phyloP scores from a whole-genome alignment of 1,140 invertebrate genomes.

The Sipha flava region DNA sequence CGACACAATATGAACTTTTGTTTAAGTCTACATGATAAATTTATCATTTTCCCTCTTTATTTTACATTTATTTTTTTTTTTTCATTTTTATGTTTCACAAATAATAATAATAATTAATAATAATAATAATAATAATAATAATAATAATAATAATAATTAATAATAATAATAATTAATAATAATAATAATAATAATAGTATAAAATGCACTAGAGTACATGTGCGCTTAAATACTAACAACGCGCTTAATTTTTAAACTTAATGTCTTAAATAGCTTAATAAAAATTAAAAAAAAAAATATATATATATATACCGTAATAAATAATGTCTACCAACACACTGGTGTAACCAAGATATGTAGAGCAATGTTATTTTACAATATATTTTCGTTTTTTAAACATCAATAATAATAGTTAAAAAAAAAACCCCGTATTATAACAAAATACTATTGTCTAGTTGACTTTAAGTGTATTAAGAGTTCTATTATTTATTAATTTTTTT shows the following conservation, averaged over 20 bases:
- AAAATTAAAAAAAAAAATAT: slow-evolving; percentile 6
- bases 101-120: slow-evolving; percentile 3
- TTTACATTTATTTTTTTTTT: neutral
- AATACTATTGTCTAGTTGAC: neutral
- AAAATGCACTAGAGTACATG: neutral
- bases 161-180: neutral
- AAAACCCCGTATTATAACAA: neutral
- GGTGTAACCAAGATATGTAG: slow-evolving; percentile 24
- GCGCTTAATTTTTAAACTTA: slow-evolving; percentile 22
- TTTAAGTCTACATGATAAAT: slow-evolving; percentile 20
- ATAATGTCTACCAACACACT: slow-evolving; percentile 2
- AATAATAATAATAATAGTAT: neutral
- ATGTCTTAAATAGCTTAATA: slow-evolving; percentile 23
- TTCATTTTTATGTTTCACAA: neutral
- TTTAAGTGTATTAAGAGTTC: too few species aligned
- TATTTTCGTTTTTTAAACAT: neutral
- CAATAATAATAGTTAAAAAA: neutral
- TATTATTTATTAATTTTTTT: too few species aligned
- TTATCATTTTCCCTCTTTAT: neutral
- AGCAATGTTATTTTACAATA: neutral
- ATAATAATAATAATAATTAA: neutral
- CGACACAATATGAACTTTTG: slow-evolving; percentile 14
- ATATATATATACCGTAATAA: neutral
- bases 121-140: slow-evolving; percentile 18
- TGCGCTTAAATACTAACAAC: slow-evolving; percentile 25